Evolutionary conservation across 2,888 invertebrate species (phyloP).

Genomic region (Torymus auratus): DNA sequence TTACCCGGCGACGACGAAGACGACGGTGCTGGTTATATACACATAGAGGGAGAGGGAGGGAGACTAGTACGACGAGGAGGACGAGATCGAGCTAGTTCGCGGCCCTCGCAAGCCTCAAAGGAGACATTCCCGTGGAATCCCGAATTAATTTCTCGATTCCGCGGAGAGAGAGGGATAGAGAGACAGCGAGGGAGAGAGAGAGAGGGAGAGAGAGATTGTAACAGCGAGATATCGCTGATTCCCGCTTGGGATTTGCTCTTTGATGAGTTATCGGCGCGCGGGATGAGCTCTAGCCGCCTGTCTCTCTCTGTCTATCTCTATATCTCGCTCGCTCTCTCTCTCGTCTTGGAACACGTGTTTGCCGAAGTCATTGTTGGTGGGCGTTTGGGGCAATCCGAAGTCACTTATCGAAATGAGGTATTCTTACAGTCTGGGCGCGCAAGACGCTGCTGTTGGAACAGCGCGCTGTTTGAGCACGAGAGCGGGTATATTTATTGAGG

Average conservation of each 20-base stretch:
- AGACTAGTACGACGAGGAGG: too few relatives aligned
- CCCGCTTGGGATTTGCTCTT: slow-evolving; percentile 32
- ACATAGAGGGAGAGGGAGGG: too few relatives aligned
- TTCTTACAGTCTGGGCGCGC: not conserved
- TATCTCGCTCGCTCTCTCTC: too few relatives aligned
- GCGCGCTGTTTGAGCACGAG: too few relatives aligned
- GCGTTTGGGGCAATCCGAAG: slow-evolving; percentile 3
- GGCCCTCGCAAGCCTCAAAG: slow-evolving; percentile 62
- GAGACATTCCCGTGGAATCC: slow-evolving; percentile 68
- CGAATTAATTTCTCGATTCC: slow-evolving; percentile 69
- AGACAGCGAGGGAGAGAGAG: too few relatives aligned
- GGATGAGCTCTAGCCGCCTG: not conserved
- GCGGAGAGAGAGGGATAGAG: too few relatives aligned
- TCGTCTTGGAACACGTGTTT: slow-evolving; percentile 33
- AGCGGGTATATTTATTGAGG: too few relatives aligned
- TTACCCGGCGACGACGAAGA: too few relatives aligned
- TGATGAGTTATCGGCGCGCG: slow-evolving; percentile 14
- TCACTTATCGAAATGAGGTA: slow-evolving; percentile 8
- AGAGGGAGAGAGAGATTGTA: not conserved
- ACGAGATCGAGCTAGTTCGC: slow-evolving; percentile 19
- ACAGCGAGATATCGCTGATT: slow-evolving; percentile 2
- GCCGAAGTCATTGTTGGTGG: slow-evolving; percentile 33
- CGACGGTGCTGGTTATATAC: too few relatives aligned
- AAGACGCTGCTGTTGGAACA: too few relatives aligned
- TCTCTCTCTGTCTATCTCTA: not conserved